These are phyloP conservation scores for Cottus gobio DNA, from an alignment of 2,113 vertebrate species.

Conservation along the genomic window DNA sequence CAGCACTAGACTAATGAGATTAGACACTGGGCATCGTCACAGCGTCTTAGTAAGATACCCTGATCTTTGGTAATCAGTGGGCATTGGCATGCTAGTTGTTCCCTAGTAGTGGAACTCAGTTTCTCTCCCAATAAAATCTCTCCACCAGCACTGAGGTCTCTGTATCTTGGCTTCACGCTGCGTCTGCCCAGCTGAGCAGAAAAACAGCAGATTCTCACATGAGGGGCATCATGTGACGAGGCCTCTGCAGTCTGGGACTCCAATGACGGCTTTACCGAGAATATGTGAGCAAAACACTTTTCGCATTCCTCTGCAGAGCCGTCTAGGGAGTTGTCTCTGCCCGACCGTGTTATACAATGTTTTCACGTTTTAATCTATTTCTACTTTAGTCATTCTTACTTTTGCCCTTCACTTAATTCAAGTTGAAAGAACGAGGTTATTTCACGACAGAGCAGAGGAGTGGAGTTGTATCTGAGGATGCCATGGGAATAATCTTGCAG, in stretches of 20 bases:
- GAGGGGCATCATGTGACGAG: constrained; percentile 82
- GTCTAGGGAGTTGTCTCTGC: background rate
- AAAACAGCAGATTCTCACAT: constrained; percentile 85
- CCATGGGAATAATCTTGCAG: background rate
- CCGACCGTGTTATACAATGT: background rate
- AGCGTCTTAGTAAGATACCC: constrained; percentile 46
- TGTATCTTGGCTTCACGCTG: constrained; percentile 53
- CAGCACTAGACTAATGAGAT: constrained; percentile 58
- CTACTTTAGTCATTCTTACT: constrained; percentile 8
- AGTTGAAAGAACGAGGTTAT: background rate
- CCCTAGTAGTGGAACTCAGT: background rate
- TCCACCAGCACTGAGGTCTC: constrained; percentile 13
- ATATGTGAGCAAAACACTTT: constrained; percentile 45
- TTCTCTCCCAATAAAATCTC: background rate
- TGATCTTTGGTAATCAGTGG: constrained; percentile 37
- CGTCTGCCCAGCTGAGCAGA: constrained; percentile 77
- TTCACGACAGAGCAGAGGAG: background rate
- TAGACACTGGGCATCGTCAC: constrained; percentile 47
- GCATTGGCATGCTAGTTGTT: constrained; percentile 11
- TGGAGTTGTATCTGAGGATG: background rate
- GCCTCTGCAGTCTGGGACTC: constrained; percentile 66
- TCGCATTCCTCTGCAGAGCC: constrained; percentile 32
- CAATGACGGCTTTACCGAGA: constrained; percentile 48
- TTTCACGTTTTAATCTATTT: constrained; percentile 33
- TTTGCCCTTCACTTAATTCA: background rate